Percentiles rank a stretch among this genome's conserved stretches.
These are phyloP conservation scores for Diarsia dahlii DNA, from an alignment of 2,888 invertebrate genomes.

Conservation along the genomic window DNA sequence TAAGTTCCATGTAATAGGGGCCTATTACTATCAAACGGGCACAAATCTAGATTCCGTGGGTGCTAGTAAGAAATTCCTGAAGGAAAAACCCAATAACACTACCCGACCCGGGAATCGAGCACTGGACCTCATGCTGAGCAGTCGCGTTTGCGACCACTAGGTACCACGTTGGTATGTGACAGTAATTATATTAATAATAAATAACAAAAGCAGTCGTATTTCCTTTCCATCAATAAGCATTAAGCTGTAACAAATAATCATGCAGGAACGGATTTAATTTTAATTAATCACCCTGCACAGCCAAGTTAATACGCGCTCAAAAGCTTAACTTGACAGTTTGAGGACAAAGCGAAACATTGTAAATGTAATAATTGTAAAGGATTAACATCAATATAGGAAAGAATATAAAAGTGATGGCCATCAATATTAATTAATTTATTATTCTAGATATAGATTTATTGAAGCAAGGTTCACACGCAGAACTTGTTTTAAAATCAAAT, in stretches of 20 bases:
- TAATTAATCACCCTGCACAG: conserved; percentile 57
- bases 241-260: conserved; percentile 27
- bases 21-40: too few relatives aligned
- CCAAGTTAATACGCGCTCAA: conserved; percentile 48
- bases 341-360: conserved; percentile 41
- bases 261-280: conserved; percentile 45
- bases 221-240: neutral
- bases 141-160: too few relatives aligned
- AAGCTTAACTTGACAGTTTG: conserved; percentile 59
- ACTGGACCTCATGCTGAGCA: too few relatives aligned
- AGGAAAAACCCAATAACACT: too few relatives aligned
- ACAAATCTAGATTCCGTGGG: too few relatives aligned
- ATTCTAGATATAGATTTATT: conserved; percentile 20
- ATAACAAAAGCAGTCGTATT: neutral
- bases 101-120: too few relatives aligned
- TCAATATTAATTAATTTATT: conserved; percentile 20
- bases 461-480: neutral
- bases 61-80: too few relatives aligned
- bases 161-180: too few relatives aligned
- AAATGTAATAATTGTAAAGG: conserved; percentile 21
- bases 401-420: conserved; percentile 6
- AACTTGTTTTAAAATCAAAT: conserved; percentile 1
- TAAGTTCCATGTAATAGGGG: too few relatives aligned
- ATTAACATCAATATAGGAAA: conserved; percentile 22
- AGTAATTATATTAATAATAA: too few relatives aligned